These are phyloP conservation scores for Drosophila austrosaltans DNA, from an alignment of 2,888 invertebrate species.

Conservation along the genomic window DNA sequence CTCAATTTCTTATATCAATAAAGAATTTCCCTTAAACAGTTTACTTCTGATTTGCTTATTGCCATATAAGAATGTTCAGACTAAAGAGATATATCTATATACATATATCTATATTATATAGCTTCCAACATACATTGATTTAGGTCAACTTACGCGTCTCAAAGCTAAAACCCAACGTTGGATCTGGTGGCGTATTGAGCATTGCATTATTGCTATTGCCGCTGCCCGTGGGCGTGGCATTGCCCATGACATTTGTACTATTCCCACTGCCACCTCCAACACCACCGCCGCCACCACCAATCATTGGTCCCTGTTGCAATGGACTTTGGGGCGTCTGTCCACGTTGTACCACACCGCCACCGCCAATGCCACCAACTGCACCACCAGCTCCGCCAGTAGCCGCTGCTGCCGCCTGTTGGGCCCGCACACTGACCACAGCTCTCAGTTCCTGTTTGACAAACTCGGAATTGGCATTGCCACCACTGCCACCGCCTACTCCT, in stretches of 20 bases:
- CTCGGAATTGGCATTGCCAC: constrained; percentile 88
- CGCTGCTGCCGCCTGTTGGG: constrained; percentile 84
- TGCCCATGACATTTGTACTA: constrained; percentile 81
- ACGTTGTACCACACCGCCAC: constrained; percentile 65
- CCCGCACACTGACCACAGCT: constrained; percentile 93
- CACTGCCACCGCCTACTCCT: constrained; percentile 52
- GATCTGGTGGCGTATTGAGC: constrained; percentile 82
- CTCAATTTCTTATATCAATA: too few species aligned
- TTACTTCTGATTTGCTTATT: too few species aligned
- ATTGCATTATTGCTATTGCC: constrained; percentile 73
- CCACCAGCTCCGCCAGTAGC: constrained; percentile 73
- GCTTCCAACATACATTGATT: too few species aligned
- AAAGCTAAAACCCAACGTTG: constrained; percentile 82
- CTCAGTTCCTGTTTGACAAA: constrained; percentile 96
- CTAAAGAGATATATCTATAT: too few species aligned
- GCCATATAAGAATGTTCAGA: too few species aligned
- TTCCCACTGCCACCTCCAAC: constrained; percentile 62
- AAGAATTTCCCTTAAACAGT: too few species aligned
- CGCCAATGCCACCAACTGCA: constrained; percentile 67
- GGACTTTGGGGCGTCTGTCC: constrained; percentile 83
- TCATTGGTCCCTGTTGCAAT: constrained; percentile 81
- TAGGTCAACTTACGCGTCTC: constrained; percentile 81
- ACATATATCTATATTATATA: too few species aligned
- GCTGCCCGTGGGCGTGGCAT: constrained; percentile 66
- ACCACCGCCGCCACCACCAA: constrained; percentile 59